phyloP scores from a whole-genome alignment of 2,113 vertebrate species.

The Eulemur macaco region DNA sequence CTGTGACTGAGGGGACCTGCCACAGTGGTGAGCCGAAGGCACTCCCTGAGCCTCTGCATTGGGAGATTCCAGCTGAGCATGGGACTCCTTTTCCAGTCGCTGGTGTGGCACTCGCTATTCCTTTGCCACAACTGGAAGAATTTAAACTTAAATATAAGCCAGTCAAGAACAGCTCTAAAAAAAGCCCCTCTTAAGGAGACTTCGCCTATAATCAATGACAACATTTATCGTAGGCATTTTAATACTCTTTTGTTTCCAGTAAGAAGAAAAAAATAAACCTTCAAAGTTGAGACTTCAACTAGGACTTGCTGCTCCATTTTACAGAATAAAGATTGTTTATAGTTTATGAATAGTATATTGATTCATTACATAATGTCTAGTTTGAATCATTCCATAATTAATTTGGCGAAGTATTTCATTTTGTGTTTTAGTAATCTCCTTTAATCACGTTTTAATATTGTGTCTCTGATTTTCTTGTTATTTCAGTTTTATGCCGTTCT shows the following conservation, averaged over 20 bases:
- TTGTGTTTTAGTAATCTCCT: conserved; percentile 6
- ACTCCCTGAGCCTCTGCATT: background rate
- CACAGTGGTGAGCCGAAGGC: background rate
- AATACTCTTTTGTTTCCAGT: background rate
- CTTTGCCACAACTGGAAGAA: background rate
- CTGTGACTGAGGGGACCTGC: background rate
- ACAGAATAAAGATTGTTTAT: background rate
- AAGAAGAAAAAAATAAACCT: background rate
- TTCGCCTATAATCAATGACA: background rate
- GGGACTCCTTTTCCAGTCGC: background rate
- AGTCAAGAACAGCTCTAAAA: background rate
- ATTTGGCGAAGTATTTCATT: background rate
- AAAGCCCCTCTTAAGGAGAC: background rate
- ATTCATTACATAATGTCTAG: background rate
- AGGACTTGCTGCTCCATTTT: background rate
- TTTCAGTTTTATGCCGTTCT: background rate
- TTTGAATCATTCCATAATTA: conserved; percentile 27
- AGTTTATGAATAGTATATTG: background rate
- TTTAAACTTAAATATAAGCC: background rate
- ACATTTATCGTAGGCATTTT: background rate
- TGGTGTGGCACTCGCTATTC: background rate
- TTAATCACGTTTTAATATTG: background rate
- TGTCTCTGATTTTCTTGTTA: conserved; percentile 13
- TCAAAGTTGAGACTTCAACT: background rate
- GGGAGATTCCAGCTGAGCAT: background rate